Conservation (phyloP, 2,113 vertebrate genomes). For the Cichladusa arquata region DNA sequence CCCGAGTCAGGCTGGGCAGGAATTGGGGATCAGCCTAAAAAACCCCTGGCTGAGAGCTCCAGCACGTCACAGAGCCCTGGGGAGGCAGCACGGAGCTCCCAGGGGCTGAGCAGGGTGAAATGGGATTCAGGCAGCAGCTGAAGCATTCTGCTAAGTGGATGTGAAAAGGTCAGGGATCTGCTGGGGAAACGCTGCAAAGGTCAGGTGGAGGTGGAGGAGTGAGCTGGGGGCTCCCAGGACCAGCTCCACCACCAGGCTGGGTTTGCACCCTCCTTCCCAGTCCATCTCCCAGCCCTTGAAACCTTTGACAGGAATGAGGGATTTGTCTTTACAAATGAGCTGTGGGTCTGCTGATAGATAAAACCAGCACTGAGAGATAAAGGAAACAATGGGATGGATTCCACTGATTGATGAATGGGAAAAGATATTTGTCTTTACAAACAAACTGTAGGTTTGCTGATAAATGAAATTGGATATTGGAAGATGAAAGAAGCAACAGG, state of each 20-base stretch:
- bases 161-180: conserved; percentile 60
- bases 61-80: background rate
- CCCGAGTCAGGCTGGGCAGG: background rate
- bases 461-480: too few relatives aligned
- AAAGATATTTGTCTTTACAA: too few relatives aligned
- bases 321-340: too few relatives aligned
- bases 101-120: background rate
- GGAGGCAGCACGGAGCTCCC: background rate
- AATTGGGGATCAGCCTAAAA: background rate
- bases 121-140: background rate
- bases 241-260: background rate
- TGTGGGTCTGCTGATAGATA: too few relatives aligned
- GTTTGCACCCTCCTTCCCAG: background rate
- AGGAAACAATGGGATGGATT: too few relatives aligned
- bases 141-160: background rate
- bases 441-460: too few relatives aligned
- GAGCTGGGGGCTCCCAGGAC: background rate
- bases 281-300: background rate
- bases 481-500: too few relatives aligned
- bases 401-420: too few relatives aligned
- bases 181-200: conserved; percentile 23
- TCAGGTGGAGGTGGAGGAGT: background rate
- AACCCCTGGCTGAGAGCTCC: background rate
- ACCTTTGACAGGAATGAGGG: too few relatives aligned
- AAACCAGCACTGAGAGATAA: too few relatives aligned